Percentiles rank a stretch among this genome's conserved stretches.
Evolutionary conservation across 2,888 invertebrate genomes (phyloP).

Genomic region (Ochropacha duplaris): DNA sequence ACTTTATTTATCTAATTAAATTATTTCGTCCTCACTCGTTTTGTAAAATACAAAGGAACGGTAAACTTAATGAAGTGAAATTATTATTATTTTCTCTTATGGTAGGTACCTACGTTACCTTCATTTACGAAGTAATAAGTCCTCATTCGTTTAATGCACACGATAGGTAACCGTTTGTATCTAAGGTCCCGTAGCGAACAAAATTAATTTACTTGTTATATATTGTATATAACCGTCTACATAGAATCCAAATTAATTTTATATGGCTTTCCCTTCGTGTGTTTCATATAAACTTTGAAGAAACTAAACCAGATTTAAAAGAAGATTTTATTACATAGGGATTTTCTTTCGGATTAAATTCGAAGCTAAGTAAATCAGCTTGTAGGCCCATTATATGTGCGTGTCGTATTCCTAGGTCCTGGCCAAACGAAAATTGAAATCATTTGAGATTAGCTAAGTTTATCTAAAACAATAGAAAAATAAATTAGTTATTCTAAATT

Average conservation of each 20-base stretch:
- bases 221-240: slow-evolving; percentile 10
- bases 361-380: not conserved
- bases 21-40: not conserved
- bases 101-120: not conserved
- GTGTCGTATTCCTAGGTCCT: too few relatives aligned
- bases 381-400: not conserved
- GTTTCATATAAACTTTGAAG: not conserved
- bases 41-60: not conserved
- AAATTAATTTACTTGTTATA: slow-evolving; percentile 28
- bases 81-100: not conserved
- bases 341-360: not conserved
- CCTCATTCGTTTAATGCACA: not conserved
- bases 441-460: too few relatives aligned
- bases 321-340: not conserved
- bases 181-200: slow-evolving; percentile 7
- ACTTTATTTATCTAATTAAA: not conserved
- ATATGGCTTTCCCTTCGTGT: not conserved
- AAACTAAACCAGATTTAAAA: not conserved
- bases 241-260: slow-evolving; percentile 19
- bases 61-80: not conserved
- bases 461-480: not conserved
- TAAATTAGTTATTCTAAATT: too few relatives aligned
- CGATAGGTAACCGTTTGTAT: slow-evolving; percentile 4
- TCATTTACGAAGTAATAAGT: not conserved
- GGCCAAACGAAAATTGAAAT: too few relatives aligned